These are phyloP conservation scores for Pammene aurita DNA, from an alignment of 2,888 invertebrate species.

Conservation along the genomic window DNA sequence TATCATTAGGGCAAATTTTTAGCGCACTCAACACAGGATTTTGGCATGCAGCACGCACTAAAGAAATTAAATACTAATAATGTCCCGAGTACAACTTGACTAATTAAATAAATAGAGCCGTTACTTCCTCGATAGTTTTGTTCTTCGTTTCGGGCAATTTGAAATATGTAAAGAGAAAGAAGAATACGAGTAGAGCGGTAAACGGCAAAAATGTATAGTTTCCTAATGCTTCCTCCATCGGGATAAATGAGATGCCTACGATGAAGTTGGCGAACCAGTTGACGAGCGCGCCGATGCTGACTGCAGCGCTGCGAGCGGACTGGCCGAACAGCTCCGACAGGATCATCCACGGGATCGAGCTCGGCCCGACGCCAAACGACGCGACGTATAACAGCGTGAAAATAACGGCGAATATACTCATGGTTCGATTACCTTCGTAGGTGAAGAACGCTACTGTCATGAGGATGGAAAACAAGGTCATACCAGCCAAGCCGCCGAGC, in stretches of 20 bases:
- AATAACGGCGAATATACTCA: slow-evolving; percentile 77
- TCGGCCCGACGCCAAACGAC: slow-evolving; percentile 79
- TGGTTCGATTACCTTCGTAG: slow-evolving; percentile 67
- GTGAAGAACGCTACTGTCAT: slow-evolving; percentile 84
- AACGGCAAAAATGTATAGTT: slow-evolving; percentile 77
- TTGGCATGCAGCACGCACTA: too few species aligned
- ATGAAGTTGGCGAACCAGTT: slow-evolving; percentile 82
- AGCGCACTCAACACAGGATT: neutral
- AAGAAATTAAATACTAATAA: too few species aligned
- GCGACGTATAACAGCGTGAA: slow-evolving; percentile 78
- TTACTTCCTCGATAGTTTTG: slow-evolving; percentile 78
- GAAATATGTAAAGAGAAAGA: slow-evolving; percentile 76
- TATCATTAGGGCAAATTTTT: neutral
- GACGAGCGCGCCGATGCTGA: slow-evolving; percentile 78
- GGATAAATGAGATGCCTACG: slow-evolving; percentile 76
- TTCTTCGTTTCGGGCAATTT: slow-evolving; percentile 81
- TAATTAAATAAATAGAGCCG: slow-evolving; percentile 70
- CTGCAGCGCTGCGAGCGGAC: slow-evolving; percentile 77
- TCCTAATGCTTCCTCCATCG: slow-evolving; percentile 65
- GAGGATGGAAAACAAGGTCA: slow-evolving; percentile 88
- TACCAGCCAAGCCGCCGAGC: slow-evolving; percentile 87
- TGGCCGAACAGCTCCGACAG: slow-evolving; percentile 79
- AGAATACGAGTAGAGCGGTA: slow-evolving; percentile 73
- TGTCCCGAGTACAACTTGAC: neutral
- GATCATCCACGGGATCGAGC: slow-evolving; percentile 82